Evolutionary conservation across 1,140 invertebrate genomes (phyloP).

Genomic region (Drosophila athabasca): DNA sequence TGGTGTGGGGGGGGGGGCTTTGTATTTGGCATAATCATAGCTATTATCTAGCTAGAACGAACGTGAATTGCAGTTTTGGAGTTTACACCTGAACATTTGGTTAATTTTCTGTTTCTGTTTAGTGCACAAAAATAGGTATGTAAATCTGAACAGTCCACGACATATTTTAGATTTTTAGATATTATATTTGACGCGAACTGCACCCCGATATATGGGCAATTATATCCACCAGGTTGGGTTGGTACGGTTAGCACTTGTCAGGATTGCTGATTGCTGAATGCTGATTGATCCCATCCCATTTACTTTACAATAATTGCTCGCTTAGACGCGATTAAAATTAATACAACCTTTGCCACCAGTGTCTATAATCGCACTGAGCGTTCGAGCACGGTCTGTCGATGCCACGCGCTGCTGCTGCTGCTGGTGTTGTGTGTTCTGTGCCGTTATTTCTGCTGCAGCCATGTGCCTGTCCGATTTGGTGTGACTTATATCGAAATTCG

Average conservation of each 20-base stretch:
- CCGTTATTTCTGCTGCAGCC: not conserved
- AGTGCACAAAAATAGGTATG: too few species aligned
- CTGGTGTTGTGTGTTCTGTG: not conserved
- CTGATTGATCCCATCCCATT: not conserved
- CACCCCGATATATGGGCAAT: not conserved
- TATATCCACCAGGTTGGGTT: constrained; percentile 7
- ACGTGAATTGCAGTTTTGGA: too few species aligned
- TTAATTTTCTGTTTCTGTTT: too few species aligned
- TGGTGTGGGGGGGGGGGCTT: too few species aligned
- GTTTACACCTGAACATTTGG: too few species aligned
- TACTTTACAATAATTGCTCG: not conserved
- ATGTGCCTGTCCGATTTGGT: not conserved
- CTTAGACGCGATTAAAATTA: not conserved
- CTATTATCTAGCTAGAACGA: too few species aligned
- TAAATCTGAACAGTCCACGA: too few species aligned
- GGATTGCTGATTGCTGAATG: constrained; percentile 4
- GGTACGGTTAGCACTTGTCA: not conserved
- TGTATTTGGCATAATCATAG: too few species aligned
- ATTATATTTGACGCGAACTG: too few species aligned
- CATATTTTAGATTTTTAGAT: too few species aligned
- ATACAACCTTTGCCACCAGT: constrained; percentile 50
- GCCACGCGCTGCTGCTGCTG: not conserved
- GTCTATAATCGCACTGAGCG: constrained; percentile 49
- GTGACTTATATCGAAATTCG: not conserved
- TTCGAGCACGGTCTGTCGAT: not conserved